Evolutionary conservation across 2,797 vertebrate genomes (phyloP), one percentile per base, ranked within the genome.

Genomic region (Fistularia commersonii): DNA sequence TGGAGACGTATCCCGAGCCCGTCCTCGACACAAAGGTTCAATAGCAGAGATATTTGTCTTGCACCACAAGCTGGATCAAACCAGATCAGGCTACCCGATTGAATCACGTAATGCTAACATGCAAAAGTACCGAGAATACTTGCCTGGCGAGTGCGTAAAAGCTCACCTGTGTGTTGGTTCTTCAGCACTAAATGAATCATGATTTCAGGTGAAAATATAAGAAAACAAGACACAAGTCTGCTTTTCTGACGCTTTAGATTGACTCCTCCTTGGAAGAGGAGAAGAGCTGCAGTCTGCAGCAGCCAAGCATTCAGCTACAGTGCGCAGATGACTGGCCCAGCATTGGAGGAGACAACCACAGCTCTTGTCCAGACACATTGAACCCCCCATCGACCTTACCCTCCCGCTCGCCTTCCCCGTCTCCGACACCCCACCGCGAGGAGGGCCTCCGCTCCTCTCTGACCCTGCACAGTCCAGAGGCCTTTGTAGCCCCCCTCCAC

Each of bases 1-100:
- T 88, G 45, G 89, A 90, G 59, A 85, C 80, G 0, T 80, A 90
- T 44, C 83, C 83, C 1, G 88, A 90, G 43, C 79, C 86, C 11
- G 63, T 70, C 45, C 67, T 77, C 2, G 85, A 89, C 48, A 82
- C 83, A 42, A 83, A 89, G 87, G 88, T 90, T 41, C 69, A 74
- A 65, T 13, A 32, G 43, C 39, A 43, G 7, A 49, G 6, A 23
- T 9, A 35, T 33, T 0, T 42, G 35, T 36, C 35, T 8, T 36
- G 35, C 7, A 36, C 9, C 23, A 23, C 4, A 23, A 23, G 23
- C 23, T 23, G 23, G 23, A 4, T 23, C 23, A 23, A 23, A 23
- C 23, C 23, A 23, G 23, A 4, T 23, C 23, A 23, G 4, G 23
- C 23, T 4, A 23, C 23, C 23, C 4, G 23, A 23, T 23, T 4